A percentile compares a stretch with the other conserved stretches of the same genome.
Evolutionary conservation across 1,140 invertebrate species (phyloP).

Genomic region (Cecropterus lyciades): DNA sequence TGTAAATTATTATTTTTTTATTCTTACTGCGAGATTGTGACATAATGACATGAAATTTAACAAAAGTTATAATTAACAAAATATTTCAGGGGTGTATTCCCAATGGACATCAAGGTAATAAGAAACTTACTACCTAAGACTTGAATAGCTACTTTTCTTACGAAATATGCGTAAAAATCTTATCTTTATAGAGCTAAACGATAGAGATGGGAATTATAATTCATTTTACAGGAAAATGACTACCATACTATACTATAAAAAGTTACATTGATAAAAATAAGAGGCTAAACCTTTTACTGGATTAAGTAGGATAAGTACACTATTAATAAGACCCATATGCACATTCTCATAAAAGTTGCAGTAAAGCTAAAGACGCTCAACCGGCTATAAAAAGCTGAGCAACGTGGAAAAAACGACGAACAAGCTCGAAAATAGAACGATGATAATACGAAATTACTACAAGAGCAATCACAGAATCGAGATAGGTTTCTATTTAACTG

Average conservation of each 20-base stretch:
- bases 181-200: no score
- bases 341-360: not conserved
- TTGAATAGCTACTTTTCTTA: no score
- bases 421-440: conserved; percentile 4
- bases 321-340: not conserved
- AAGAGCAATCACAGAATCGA: conserved; percentile 27
- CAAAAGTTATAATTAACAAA: no score
- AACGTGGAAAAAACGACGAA: conserved; percentile 1
- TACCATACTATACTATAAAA: no score
- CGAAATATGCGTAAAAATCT: no score
- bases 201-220: no score
- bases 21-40: not conserved
- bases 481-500: conserved; percentile 42
- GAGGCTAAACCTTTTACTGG: not conserved
- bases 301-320: not conserved
- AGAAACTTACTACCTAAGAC: no score
- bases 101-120: no score
- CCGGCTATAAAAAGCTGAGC: not conserved
- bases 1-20: not conserved
- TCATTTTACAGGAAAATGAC: no score
- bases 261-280: no score
- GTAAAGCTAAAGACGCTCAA: not conserved
- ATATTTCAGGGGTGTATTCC: no score
- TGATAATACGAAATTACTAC: conserved; percentile 4
- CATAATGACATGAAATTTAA: no score